Evolutionary conservation across 2,797 vertebrate genomes (phyloP), one percentile per base, ranked within the genome.

Genomic region (Acanthopagrus latus): DNA sequence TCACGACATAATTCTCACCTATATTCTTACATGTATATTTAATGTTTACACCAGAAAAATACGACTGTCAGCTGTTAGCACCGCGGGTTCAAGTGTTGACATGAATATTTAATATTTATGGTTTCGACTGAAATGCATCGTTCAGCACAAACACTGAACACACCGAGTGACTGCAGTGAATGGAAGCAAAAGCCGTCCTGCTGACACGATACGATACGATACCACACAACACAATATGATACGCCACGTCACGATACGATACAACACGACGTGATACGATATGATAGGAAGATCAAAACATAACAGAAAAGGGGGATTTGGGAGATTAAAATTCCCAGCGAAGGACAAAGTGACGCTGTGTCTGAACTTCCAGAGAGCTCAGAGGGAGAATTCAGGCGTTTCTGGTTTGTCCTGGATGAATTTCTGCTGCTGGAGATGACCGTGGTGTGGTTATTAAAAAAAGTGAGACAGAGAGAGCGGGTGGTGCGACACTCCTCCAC

Each of bases 401-500:
- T 43, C 62, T 13, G 55, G 1, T 38, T n/a, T 7, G 38, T 50
- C n/a, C 27, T 62, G 54, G 50, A 64, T 27, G 69, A 70, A 65
- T 55, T 4, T 38, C 58, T 47, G 52, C 71, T 33, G 18, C 1
- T 46, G 43, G 69, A 10, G 29, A 64, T 65, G 47, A 27, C 29
- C 2, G 2, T 1, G 41, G 48, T 16, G 59, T 25, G 56, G 38
- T 74, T 74, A 80, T 77, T 74, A 76, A 74, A 77, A 38, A 63
- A 25, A 73, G 65, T 20, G 72, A 79, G 66, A 71, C 8, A n/a
- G 43, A 60, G 44, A 6, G 27, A 73, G 78, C 17, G 13, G 7
- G 71, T 1, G 69, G 3, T 50, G 16, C 47, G 74, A 87, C 80
- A 82, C 72, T 85, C 82, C 76, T 85, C 68, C 70, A 17, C 78